phyloP scores from a whole-genome alignment of 2,113 vertebrate species.

The Odontophorus gujanensis region DNA sequence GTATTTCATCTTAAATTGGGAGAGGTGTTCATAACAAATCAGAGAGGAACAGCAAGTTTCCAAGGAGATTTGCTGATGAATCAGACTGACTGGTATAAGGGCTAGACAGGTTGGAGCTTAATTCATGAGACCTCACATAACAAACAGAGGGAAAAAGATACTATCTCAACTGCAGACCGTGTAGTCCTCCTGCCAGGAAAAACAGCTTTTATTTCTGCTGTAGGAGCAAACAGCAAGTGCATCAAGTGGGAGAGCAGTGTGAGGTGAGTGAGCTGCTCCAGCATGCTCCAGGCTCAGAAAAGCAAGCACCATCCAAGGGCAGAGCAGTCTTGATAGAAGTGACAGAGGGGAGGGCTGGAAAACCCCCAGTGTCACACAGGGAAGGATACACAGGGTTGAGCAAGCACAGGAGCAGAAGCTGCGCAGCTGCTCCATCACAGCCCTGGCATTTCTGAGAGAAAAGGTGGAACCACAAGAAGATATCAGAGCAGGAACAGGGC shows the following conservation, averaged over 20 bases:
- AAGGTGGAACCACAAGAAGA: not conserved
- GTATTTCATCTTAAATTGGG: slow-evolving; percentile 72
- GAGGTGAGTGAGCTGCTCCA: slow-evolving; percentile 7
- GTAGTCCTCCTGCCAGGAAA: slow-evolving; percentile 30
- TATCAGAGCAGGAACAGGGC: rapidly evolving
- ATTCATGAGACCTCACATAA: slow-evolving; percentile 66
- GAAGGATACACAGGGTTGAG: not conserved
- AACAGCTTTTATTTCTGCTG: slow-evolving; percentile 38
- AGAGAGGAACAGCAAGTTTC: slow-evolving; percentile 74
- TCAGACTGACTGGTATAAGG: slow-evolving; percentile 69
- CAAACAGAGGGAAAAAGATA: not conserved
- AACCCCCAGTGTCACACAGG: not conserved
- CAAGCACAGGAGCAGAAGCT: not conserved
- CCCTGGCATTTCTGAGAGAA: slow-evolving; percentile 14
- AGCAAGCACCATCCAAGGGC: slow-evolving; percentile 73
- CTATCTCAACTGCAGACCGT: not conserved
- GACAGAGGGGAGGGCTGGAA: slow-evolving; percentile 29
- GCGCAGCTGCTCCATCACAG: not conserved
- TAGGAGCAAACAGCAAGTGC: slow-evolving; percentile 15
- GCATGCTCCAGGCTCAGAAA: slow-evolving; percentile 50
- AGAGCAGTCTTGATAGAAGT: slow-evolving; percentile 49
- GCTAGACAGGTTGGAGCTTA: slow-evolving; percentile 61
- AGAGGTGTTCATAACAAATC: slow-evolving; percentile 73
- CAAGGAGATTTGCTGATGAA: slow-evolving; percentile 73
- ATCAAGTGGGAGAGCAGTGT: not conserved